Percentiles rank a stretch among this genome's conserved stretches.
Evolutionary conservation across 2,888 invertebrate genomes (phyloP).

Genomic region (Eupithecia subfuscata): DNA sequence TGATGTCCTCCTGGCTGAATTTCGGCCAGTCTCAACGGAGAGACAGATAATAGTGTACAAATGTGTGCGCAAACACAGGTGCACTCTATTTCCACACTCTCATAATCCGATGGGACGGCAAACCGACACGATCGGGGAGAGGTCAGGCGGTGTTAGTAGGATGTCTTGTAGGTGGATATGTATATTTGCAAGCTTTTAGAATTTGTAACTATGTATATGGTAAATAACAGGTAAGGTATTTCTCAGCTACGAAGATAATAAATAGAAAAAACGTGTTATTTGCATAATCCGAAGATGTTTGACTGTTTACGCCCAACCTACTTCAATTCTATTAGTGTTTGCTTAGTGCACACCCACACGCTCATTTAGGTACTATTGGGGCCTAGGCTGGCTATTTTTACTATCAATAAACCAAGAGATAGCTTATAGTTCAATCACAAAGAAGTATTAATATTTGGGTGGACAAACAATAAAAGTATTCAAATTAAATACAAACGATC

Average conservation of each 20-base stretch:
- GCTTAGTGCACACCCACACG: conserved; percentile 4
- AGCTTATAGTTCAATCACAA: too few relatives aligned
- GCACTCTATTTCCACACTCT: too few relatives aligned
- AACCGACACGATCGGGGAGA: too few relatives aligned
- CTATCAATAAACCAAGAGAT: too few relatives aligned
- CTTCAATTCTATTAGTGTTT: conserved; percentile 15
- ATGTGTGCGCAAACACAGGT: too few relatives aligned
- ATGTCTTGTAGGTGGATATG: not conserved
- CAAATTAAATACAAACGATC: too few relatives aligned
- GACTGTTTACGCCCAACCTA: conserved; percentile 39
- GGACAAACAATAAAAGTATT: too few relatives aligned
- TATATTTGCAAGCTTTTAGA: not conserved
- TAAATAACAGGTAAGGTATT: conserved; percentile 7
- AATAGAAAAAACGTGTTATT: conserved; percentile 42
- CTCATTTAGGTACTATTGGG: not conserved
- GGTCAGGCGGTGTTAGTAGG: not conserved
- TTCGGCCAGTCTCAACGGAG: too few relatives aligned
- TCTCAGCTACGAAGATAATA: conserved; percentile 31
- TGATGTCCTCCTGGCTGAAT: too few relatives aligned
- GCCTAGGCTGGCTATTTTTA: not conserved
- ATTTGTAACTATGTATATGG: not conserved
- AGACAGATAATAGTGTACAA: too few relatives aligned
- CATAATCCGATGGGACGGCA: too few relatives aligned
- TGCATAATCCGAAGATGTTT: conserved; percentile 47
- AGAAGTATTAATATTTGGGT: too few relatives aligned